Evolutionary conservation across 2,797 vertebrate genomes (phyloP).

Genomic region (Adrianichthys oophorus): DNA sequence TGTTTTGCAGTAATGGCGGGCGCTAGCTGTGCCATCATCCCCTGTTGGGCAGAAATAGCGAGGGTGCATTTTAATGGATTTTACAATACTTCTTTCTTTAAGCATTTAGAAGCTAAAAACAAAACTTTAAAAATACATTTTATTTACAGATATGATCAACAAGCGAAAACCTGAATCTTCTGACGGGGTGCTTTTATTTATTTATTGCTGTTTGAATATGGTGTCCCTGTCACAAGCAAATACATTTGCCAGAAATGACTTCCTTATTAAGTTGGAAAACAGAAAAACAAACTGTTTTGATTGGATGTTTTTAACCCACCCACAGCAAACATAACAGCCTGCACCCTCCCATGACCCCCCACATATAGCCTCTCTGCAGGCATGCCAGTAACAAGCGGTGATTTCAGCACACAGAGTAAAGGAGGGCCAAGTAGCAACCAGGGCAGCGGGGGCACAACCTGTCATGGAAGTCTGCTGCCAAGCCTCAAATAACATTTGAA

Average conservation of each 20-base stretch:
- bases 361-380: constrained; percentile 56
- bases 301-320: constrained; percentile 30
- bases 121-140: constrained; percentile 2
- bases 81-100: neutral
- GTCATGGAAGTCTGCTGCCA: constrained; percentile 71
- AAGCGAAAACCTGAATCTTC: constrained; percentile 4
- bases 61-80: constrained; percentile 8
- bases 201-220: no score
- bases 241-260: no score
- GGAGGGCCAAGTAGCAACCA: constrained; percentile 66
- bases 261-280: no score
- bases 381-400: constrained; percentile 47
- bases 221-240: no score
- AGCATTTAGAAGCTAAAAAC: neutral
- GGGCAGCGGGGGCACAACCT: constrained; percentile 72
- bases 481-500: constrained; percentile 71
- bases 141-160: constrained; percentile 14
- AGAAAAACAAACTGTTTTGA: constrained; percentile 9
- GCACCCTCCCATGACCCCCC: constrained; percentile 23
- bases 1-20: constrained; percentile 4
- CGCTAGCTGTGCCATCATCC: constrained; percentile 1
- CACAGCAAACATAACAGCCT: constrained; percentile 42
- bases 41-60: constrained; percentile 20
- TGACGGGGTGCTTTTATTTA: neutral
- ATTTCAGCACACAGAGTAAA: constrained; percentile 55